Percentiles rank a stretch among this genome's conserved stretches.
phyloP scores from a whole-genome alignment of 2,797 vertebrate species.

The Eutrigla gurnardus region DNA sequence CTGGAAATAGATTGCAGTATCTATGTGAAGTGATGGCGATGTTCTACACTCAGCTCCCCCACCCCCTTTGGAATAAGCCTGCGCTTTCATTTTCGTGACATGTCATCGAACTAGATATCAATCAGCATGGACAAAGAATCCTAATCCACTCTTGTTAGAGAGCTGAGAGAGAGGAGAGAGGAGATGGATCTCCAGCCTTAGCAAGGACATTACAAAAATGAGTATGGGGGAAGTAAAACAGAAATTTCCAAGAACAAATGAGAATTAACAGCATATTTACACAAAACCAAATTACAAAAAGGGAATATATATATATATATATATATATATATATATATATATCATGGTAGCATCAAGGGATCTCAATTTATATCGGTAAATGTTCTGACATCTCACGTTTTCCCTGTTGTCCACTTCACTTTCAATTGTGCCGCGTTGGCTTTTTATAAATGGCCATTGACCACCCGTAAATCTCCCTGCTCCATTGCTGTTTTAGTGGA shows the following conservation, averaged over 20 bases:
- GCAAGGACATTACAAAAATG: background rate
- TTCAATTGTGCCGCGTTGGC: slow-evolving; percentile 69
- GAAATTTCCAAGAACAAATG: background rate
- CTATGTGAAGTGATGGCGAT: slow-evolving; percentile 16
- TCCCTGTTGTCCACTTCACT: slow-evolving; percentile 70
- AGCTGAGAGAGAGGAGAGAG: background rate
- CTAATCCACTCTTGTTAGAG: slow-evolving; percentile 7
- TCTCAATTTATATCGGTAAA: slow-evolving; percentile 34
- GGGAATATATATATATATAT: background rate
- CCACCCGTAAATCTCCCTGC: slow-evolving; percentile 69
- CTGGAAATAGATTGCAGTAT: slow-evolving; percentile 9
- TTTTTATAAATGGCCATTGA: slow-evolving; percentile 76
- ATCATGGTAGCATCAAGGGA: slow-evolving; percentile 6
- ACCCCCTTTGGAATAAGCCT: slow-evolving; percentile 5
- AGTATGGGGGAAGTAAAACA: background rate
- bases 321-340: background rate
- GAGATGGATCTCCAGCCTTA: background rate
- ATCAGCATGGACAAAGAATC: background rate
- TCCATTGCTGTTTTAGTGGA: slow-evolving; percentile 52
- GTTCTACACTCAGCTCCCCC: slow-evolving; percentile 8
- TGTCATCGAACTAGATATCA: background rate
- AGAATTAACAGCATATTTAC: background rate
- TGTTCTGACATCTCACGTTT: slow-evolving; percentile 49
- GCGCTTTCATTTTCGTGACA: background rate
- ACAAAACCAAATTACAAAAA: background rate